Base-by-base conservation (phyloP, 2,888 invertebrate genomes). In the Nowickia ferox region DNA sequence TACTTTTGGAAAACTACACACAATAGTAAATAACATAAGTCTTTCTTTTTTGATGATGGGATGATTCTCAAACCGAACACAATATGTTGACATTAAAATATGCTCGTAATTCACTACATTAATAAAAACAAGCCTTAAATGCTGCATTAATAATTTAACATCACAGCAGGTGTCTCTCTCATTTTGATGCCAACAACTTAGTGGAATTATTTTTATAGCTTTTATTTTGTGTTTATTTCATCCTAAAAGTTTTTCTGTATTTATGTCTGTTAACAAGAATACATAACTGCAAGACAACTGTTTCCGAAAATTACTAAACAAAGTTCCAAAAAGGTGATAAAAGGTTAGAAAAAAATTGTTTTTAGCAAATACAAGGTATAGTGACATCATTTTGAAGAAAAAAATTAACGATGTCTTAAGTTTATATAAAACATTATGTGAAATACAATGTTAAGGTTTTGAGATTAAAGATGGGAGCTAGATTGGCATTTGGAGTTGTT, bases 81-180 rank as follows among this genome's bases (percentile, higher is more conserved):
- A 65, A 57, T 46, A 11, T 74, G 68, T 68, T 74, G 38, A 78
- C 46, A 6, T 48, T 38, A 6, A 87, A 86, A 68, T 85, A 6
- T n/a, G n/a, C n/a, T n/a, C n/a, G n/a, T 30, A 30, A 30, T 30
- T 83, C 81, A 84, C 84, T 79, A 83, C 86, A 81, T 69, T 87
- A 82, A 74, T 82, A 88, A 87, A n/a, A 68, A 83, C 5, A 30
- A 59, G 51, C 72, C 86, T 72, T 88, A 88, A 89, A 88, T 87
- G 87, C 75, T 84, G 87, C 88, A 88, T 90, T 89, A 88, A 90
- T 90, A 89, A 89, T 89, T 90, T 89, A 90, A 89, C 88, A 89
- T 87, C 84, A 79, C 87, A 88, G 89, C 88, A 88, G 88, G 88
- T 87, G 88, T 87, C 89, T 88, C 13, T 48, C 88, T 90, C 89